These are phyloP conservation scores for Tangara arthus DNA, from an alignment of 2,797 vertebrate species.

Conservation along the genomic window DNA sequence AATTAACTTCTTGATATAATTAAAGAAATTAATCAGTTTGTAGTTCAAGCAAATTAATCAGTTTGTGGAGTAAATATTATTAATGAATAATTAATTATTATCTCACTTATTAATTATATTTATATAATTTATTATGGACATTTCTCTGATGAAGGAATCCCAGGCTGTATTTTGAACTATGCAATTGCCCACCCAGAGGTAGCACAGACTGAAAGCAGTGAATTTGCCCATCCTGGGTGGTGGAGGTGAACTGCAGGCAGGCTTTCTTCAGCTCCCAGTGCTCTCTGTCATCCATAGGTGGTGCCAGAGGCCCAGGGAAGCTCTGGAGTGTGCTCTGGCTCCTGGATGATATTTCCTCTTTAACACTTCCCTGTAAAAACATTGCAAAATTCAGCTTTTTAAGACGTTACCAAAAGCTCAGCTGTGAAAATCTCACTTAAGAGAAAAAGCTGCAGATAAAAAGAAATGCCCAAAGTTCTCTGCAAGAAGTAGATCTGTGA, in stretches of 20 bases:
- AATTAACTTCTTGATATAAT: background rate
- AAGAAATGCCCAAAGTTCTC: background rate
- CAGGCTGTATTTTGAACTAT: background rate
- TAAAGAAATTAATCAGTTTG: background rate
- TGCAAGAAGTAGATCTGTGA: background rate
- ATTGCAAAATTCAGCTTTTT: background rate
- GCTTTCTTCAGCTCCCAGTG: background rate
- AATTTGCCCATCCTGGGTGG: rapidly evolving
- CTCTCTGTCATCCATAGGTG: conserved; percentile 63
- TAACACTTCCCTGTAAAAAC: background rate
- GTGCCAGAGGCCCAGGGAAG: conserved; percentile 59
- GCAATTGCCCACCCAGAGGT: background rate
- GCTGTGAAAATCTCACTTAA: background rate
- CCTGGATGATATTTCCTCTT: background rate
- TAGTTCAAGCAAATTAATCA: too few relatives aligned
- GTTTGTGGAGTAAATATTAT: too few relatives aligned
- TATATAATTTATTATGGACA: background rate
- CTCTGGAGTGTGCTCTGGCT: background rate
- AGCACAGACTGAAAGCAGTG: rapidly evolving
- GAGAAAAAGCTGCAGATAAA: background rate
- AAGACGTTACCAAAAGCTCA: background rate
- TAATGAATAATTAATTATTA: background rate
- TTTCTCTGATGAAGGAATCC: background rate
- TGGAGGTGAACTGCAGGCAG: rapidly evolving
- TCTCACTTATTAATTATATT: background rate